Percentiles rank a stretch among this genome's conserved stretches.
phyloP scores from a whole-genome alignment of 2,888 invertebrate species.

The Fragum whitleyi region DNA sequence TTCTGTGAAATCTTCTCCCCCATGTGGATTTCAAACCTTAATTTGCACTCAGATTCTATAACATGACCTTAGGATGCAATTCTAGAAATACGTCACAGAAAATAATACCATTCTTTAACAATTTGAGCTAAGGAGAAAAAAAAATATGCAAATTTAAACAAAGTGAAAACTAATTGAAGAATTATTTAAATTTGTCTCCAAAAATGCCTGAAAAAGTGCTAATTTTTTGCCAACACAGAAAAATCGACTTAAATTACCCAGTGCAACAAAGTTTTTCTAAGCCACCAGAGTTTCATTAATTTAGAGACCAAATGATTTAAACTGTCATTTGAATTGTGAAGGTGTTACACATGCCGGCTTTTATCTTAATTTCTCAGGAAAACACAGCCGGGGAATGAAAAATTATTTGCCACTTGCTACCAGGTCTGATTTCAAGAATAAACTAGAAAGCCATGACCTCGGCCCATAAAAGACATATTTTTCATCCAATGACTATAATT shows the following conservation, averaged over 20 bases:
- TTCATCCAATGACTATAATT: too few species aligned
- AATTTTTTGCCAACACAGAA: neutral
- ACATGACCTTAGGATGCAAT: too few species aligned
- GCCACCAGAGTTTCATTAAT: constrained; percentile 12
- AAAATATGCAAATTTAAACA: neutral
- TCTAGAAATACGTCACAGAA: too few species aligned
- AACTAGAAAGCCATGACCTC: too few species aligned
- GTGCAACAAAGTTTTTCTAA: neutral
- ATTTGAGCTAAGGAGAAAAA: too few species aligned
- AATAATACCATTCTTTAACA: too few species aligned
- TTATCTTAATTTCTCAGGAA: neutral
- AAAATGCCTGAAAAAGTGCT: neutral
- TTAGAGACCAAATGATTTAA: neutral
- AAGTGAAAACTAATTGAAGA: neutral
- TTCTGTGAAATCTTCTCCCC: neutral
- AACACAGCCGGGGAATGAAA: neutral
- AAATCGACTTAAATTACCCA: constrained; percentile 5
- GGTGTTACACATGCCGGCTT: neutral
- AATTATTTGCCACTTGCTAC: neutral
- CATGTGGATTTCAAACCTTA: neutral
- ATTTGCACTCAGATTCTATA: too few species aligned
- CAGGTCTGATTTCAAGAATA: too few species aligned
- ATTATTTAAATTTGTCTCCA: neutral
- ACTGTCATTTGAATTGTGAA: neutral
- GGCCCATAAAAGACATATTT: too few species aligned